These are phyloP conservation scores for Chrysolina oricalcia DNA, from an alignment of 2,888 invertebrate species.

Conservation along the genomic window DNA sequence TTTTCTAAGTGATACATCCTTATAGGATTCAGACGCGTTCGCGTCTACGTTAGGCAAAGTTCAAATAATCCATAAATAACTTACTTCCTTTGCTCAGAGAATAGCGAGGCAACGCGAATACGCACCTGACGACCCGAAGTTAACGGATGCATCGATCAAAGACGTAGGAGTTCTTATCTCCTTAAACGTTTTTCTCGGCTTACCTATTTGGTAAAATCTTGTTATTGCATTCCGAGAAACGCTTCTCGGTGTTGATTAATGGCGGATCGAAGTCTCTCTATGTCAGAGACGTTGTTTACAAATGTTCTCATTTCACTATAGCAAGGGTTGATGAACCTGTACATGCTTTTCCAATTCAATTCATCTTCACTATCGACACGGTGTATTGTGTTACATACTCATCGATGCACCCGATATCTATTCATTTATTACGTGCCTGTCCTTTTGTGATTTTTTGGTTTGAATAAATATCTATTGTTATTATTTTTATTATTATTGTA, in stretches of 20 bases:
- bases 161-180: constrained; percentile 60
- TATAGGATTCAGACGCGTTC: constrained; percentile 47
- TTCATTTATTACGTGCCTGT: no score
- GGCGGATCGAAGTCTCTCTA: constrained; percentile 46
- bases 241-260: constrained; percentile 48
- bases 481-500: no score
- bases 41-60: constrained; percentile 56
- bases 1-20: constrained; percentile 51
- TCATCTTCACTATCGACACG: not conserved
- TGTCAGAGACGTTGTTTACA: constrained; percentile 46
- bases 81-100: constrained; percentile 54
- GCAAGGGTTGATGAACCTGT: not conserved
- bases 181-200: constrained; percentile 53
- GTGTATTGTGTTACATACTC: no score
- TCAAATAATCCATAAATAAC: constrained; percentile 62
- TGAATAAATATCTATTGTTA: no score
- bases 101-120: constrained; percentile 25
- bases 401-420: no score
- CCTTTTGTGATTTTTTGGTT: no score
- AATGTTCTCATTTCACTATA: constrained; percentile 28
- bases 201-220: constrained; percentile 49
- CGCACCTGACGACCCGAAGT: constrained; percentile 34
- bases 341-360: not conserved
- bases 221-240: constrained; percentile 47
- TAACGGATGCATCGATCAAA: constrained; percentile 56